Evolutionary conservation across 2,888 invertebrate species (phyloP).

Genomic region (Cybosia mesomella): DNA sequence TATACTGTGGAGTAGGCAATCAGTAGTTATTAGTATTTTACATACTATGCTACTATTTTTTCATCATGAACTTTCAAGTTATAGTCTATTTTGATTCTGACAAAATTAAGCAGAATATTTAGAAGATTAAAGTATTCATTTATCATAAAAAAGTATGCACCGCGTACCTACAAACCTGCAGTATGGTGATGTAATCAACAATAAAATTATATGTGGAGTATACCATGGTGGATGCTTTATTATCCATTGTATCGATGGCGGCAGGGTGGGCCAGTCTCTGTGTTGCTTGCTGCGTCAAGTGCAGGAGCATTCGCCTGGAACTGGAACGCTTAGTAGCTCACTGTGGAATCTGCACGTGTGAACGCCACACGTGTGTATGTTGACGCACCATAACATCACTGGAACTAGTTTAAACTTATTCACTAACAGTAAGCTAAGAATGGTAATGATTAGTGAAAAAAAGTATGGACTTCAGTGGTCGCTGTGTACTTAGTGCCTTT

Average conservation of each 20-base stretch:
- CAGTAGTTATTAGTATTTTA: too few species aligned
- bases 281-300: conserved; percentile 75
- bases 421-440: conserved; percentile 39
- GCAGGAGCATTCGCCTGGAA: conserved; percentile 83
- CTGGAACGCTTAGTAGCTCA: conserved; percentile 79
- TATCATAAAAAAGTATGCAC: conserved; percentile 36
- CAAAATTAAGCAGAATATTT: neutral
- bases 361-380: conserved; percentile 72
- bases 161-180: conserved; percentile 16
- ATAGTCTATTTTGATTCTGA: neutral
- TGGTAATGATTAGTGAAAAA: conserved; percentile 23
- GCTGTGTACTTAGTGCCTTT: conserved; percentile 29
- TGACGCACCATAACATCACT: conserved; percentile 65
- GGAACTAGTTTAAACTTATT: conserved; percentile 50
- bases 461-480: conserved; percentile 41
- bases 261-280: conserved; percentile 75
- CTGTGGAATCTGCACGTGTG: conserved; percentile 78
- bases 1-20: too few species aligned
- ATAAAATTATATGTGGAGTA: conserved; percentile 19
- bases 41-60: too few species aligned
- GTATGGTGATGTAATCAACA: conserved; percentile 31
- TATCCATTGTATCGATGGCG: conserved; percentile 67
- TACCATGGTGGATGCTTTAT: conserved; percentile 67
- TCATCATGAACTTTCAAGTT: too few species aligned
- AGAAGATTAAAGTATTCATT: neutral